A percentile compares a stretch with the other conserved stretches of the same genome.
These are phyloP conservation scores for Epsilonema sp. DNA, from an alignment of 2,888 invertebrate species.

Conservation along the genomic window DNA sequence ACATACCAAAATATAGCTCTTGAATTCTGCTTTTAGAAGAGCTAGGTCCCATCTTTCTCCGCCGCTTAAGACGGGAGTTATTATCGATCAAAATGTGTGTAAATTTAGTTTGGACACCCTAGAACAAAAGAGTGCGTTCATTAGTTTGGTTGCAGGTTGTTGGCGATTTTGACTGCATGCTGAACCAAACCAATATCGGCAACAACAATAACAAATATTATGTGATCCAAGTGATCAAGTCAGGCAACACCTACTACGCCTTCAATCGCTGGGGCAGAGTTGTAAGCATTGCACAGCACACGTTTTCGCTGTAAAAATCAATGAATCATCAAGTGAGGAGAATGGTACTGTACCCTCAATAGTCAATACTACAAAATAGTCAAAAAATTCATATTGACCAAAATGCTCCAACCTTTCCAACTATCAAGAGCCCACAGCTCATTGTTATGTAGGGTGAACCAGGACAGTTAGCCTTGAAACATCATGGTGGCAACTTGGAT, in stretches of 20 bases:
- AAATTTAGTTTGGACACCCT: too few relatives aligned
- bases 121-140: too few relatives aligned
- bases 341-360: not conserved
- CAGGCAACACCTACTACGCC: conserved; percentile 13
- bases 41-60: too few relatives aligned
- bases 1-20: too few relatives aligned
- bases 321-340: not conserved
- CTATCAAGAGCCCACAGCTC: too few relatives aligned
- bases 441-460: conserved; percentile 23
- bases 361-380: not conserved
- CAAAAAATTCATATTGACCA: too few relatives aligned
- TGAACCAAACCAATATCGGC: conserved; percentile 36
- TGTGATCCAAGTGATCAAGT: conserved; percentile 31
- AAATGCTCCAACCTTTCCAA: too few relatives aligned
- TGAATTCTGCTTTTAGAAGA: too few relatives aligned
- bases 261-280: conserved; percentile 34
- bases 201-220: conserved; percentile 36
- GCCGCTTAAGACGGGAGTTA: too few relatives aligned
- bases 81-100: too few relatives aligned
- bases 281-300: too few relatives aligned
- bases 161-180: conserved; percentile 36
- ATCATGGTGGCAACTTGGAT: conserved; percentile 14
- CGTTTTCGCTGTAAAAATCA: not conserved
- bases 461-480: conserved; percentile 18
- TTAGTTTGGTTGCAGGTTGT: too few relatives aligned